phyloP scores from a whole-genome alignment of 2,888 invertebrate species.

The Labia minor region DNA sequence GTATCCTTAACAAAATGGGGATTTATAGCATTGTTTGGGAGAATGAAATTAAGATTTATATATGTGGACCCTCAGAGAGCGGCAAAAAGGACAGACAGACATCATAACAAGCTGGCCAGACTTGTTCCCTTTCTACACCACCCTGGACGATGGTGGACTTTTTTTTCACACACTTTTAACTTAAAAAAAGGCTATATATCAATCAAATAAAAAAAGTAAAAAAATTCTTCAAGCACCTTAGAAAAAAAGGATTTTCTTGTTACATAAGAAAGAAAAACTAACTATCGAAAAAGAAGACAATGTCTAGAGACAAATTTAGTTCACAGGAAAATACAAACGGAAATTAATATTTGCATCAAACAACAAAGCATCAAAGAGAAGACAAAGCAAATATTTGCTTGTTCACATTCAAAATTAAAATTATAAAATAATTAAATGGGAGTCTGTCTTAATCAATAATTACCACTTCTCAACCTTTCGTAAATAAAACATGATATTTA shows the following conservation, averaged over 20 bases:
- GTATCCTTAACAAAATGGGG: conserved; percentile 40
- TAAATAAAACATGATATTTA: too few relatives aligned
- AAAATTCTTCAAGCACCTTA: background rate
- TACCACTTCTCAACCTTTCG: too few relatives aligned
- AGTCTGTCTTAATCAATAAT: too few relatives aligned
- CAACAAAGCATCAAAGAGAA: too few relatives aligned
- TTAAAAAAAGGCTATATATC: conserved; percentile 7
- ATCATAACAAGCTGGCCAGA: conserved; percentile 13
- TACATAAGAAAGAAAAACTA: background rate
- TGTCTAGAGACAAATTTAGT: too few relatives aligned
- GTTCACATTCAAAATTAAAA: too few relatives aligned
- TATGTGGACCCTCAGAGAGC: conserved; percentile 24
- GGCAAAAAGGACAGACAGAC: conserved; percentile 13
- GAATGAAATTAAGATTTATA: conserved; percentile 39
- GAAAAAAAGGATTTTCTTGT: conserved; percentile 2
- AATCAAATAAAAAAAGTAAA: background rate
- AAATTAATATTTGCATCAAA: too few relatives aligned
- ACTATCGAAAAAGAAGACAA: background rate
- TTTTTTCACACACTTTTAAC: conserved; percentile 4
- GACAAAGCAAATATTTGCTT: too few relatives aligned
- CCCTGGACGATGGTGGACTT: background rate
- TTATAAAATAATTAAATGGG: too few relatives aligned
- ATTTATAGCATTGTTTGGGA: conserved; percentile 41
- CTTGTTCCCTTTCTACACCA: conserved; percentile 13
- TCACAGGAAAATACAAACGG: too few relatives aligned